Base-by-base conservation (phyloP, 2,888 invertebrate genomes). In the Acronicta aceris region DNA sequence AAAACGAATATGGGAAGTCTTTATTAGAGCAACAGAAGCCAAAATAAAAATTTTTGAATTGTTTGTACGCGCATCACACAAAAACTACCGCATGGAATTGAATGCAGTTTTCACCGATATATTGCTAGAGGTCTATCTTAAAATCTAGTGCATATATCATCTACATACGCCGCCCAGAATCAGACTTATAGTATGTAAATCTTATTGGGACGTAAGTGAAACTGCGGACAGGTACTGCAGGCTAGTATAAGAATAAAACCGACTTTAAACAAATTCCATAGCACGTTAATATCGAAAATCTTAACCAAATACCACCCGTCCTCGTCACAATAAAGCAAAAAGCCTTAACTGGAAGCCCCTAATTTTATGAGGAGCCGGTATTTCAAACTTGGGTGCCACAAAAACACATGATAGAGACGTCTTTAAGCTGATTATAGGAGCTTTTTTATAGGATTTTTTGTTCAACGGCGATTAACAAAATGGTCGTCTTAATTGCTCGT, bases 401-500 rank as follows among this genome's bases (percentile, higher is more conserved):
- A 84, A 84, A 87, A 85, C 68, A 61, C 25, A 36, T 61, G 58
- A 78, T 64, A 52, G 55, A 78, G 63, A 68, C 75, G 71, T 78
- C 41, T 57, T 46, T 8, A 61, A 69, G 40, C 76, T 76, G 74
- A 76, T 71, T 64, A 55, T 48, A 25, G 62, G 62, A 67, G 73
- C 81, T 59, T 70, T 52, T 70, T 73, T 55, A 50, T 74, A 56
- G 58, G 54, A 49, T 82, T 87, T 89, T 89, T 89, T 84, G 79
- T 75, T 66, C 65, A 5, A 51, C 9, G 65, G 69, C 89, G 84
- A 90, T 90, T 88, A 87, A 87, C 83, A 81, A 81, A 87, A 87
- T 84, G 84, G 85, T 70, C 74, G 70, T 76, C 87, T 90, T 91
- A 91, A 90, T 91, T 88, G 88, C 81, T 74, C 59, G 61, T 61